These are phyloP conservation scores for Enteromius viviparus DNA, from an alignment of 2,797 vertebrate genomes.

Conservation along the genomic window DNA sequence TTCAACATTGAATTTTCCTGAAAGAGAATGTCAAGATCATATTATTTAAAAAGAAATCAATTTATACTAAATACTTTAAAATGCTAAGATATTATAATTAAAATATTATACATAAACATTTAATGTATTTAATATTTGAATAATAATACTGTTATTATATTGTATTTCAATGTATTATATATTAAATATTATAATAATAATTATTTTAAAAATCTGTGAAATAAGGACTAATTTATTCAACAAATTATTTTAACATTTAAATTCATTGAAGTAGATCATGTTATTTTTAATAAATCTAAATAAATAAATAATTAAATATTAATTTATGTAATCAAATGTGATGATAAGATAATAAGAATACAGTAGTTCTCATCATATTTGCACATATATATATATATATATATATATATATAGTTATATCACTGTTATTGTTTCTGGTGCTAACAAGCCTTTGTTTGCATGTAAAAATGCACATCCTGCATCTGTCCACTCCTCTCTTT, in stretches of 20 bases:
- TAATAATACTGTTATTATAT: no score
- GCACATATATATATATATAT: no score
- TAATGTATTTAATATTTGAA: no score
- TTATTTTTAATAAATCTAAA: neutral
- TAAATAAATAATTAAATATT: neutral
- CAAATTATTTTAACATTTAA: neutral
- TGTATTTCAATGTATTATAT: no score
- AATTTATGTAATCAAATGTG: neutral
- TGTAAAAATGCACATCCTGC: neutral
- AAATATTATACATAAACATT: no score
- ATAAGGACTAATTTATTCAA: neutral
- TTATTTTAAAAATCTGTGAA: neutral
- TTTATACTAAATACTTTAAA: neutral
- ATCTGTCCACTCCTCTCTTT: constrained; percentile 18
- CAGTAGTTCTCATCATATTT: neutral
- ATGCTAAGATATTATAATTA: neutral
- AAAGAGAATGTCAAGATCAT: neutral
- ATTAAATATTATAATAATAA: no score
- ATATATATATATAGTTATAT: neutral
- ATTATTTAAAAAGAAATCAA: neutral
- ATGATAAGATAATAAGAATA: neutral
- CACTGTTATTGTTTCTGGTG: neutral
- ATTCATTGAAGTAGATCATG: neutral
- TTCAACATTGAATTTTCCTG: neutral
- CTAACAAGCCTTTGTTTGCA: neutral